phyloP scores from a whole-genome alignment of 2,797 vertebrate genomes.

The Coendou prehensilis region DNA sequence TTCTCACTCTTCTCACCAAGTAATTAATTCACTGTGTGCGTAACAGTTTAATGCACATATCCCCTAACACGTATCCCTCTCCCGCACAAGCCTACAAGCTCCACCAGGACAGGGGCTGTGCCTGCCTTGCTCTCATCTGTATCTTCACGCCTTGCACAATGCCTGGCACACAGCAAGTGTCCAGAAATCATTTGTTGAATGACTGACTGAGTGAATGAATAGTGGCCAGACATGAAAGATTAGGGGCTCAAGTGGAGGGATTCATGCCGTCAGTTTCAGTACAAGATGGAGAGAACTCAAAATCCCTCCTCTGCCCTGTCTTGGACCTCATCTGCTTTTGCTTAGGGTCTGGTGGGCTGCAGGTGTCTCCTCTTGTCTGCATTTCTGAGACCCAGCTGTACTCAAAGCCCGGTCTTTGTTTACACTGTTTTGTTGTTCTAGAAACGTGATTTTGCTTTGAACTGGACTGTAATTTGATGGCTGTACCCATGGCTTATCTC shows the following conservation, averaged over 20 bases:
- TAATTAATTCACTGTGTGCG: neutral
- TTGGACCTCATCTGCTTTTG: neutral
- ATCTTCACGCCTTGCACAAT: neutral
- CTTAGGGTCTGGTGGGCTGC: neutral
- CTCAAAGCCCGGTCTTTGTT: neutral
- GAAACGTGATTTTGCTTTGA: constrained; percentile 56
- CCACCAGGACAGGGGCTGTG: neutral
- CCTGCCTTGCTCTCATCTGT: neutral
- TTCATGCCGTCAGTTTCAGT: accelerated
- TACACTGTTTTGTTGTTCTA: neutral
- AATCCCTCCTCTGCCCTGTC: neutral
- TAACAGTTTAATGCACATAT: neutral
- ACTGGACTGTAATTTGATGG: constrained; percentile 24
- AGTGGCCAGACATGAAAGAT: neutral
- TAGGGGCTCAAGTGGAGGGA: neutral
- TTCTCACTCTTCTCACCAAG: neutral
- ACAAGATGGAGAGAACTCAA: neutral
- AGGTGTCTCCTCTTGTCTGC: neutral
- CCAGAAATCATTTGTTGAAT: neutral
- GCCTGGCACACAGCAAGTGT: neutral
- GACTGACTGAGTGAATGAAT: neutral
- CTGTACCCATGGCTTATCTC: constrained; percentile 59
- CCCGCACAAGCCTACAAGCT: neutral
- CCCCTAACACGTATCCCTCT: neutral
- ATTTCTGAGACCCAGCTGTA: constrained; percentile 44